Evolutionary conservation across 2,888 invertebrate species (phyloP), one percentile per base, ranked within the genome.

Genomic region (Lithophane socia): DNA sequence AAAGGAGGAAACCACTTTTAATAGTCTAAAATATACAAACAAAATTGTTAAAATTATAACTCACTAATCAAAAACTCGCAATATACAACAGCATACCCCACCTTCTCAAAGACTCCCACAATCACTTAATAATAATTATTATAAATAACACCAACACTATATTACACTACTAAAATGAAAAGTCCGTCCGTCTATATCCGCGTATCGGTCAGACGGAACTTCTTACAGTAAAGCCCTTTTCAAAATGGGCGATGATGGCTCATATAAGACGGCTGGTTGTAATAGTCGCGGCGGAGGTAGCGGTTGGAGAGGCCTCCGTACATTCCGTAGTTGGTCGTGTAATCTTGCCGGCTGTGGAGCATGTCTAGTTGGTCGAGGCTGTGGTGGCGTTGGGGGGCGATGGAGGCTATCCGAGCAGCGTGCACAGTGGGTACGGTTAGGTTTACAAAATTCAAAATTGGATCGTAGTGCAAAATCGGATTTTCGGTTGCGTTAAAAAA

Each of bases 181-280:
- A 90, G 94, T 94, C 94, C 91, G 77, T 84, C 91, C 94, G 94
- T 91, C 93, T 94, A 96, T 90, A 96, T 96, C 95, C 94, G 91
- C 3, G 94, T 89, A 83, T 96, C 96, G 94, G 93, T 92, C 8
- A 96, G 92, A 91, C 96, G 96, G 91, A 96, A 96, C 93, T 96
- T 96, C 91, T 96, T 96, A 90, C 96, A 96, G 87, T 94, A 96
- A 77, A 96, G 92, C 92, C 96, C 96, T 96, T 96, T 96, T 96
- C 96, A 96, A 95, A 96, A 96, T 89, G 96, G 96, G 90, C 96
- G 95, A 89, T 96, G 96, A 88, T 96, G 95, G 73, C 91, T 89
- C 93, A 94, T 94, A 80, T 95, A 95, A 42, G 93, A 91, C 68
- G 95, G 91, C 91, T 95, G 95, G 87, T 93, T 92, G 91, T 93